Base-by-base conservation (phyloP, 2,888 invertebrate genomes). In the Prosopocoilus inquinatus region DNA sequence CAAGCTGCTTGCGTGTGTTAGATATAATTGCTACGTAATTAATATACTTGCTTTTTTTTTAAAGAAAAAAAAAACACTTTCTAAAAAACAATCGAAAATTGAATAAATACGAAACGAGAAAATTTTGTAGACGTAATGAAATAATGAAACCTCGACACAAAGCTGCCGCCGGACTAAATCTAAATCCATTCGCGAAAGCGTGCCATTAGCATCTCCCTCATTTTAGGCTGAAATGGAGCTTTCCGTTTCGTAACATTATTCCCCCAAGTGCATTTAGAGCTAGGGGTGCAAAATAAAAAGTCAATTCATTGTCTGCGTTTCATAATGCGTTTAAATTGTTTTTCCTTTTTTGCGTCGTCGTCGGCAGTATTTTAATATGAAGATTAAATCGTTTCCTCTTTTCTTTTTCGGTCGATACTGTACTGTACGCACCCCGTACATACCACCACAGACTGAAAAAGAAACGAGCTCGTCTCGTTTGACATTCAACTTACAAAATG, bases 261-360 rank as follows among this genome's bases (percentile, higher is more conserved):
- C 53, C 53, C 53, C 53, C 47, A 53, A 47, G 53, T 47, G 47
- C 53, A 47, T 53, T 53, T 53, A 46, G 53, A 38, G 41, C 47
- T 47, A 34, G 53, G 53, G 53, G 53, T 53, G 53, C 53, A 47
- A 53, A 53, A 53, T 53, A 53, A 53, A 53, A 53, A 53, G 53
- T 53, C 47, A 53, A 39, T 53, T 53, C 53, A 53, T 53, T 53
- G 53, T 53, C 9, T 47, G 35, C 41, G 41, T 47, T 47, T 47
- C 39, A 47, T 53, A 47, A 47, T 47, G 41, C 53, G 38, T 46
- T 41, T 9, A 34, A 47, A 53, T 53, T 53, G 53, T 53, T 47
- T 47, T 41, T 35, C 12, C n/a, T n/a, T 47, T 41, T 16, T 38
- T 13, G 41, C 41, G 9, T 9, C 13, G 15, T 13, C 41, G 9